Conservation (phyloP, 2,113 vertebrate species). For the Bostrychus sinensis region DNA sequence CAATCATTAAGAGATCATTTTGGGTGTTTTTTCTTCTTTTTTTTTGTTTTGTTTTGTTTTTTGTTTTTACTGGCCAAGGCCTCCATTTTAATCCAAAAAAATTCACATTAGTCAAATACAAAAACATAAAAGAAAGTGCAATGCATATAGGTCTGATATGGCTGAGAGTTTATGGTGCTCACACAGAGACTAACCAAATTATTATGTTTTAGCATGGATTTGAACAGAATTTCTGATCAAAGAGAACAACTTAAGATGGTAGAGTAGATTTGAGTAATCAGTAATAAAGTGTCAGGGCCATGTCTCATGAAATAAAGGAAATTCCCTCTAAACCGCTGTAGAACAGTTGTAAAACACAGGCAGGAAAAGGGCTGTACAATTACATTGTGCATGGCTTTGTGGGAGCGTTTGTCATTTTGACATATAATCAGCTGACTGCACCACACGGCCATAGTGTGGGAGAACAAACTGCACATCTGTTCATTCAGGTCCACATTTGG, state of each 20-base stretch:
- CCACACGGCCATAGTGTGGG: not conserved
- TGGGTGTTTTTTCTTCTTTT: too few relatives aligned
- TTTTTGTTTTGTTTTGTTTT: too few relatives aligned
- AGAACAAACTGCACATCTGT: conserved; percentile 34
- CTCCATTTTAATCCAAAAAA: too few relatives aligned
- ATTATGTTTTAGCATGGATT: not conserved
- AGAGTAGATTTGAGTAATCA: conserved; percentile 25
- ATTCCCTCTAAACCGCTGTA: conserved; percentile 24
- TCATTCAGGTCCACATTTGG: conserved; percentile 29
- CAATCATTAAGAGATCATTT: too few relatives aligned
- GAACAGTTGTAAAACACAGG: conserved; percentile 41
- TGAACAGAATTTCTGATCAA: conserved; percentile 7
- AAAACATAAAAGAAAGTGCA: too few relatives aligned
- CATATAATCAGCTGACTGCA: conserved; percentile 50
- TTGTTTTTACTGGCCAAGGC: too few relatives aligned
- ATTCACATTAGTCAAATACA: too few relatives aligned
- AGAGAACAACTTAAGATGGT: not conserved
- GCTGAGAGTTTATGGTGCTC: too few relatives aligned
- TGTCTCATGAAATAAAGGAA: conserved; percentile 32
- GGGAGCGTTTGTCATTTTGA: conserved; percentile 57
- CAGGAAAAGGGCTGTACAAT: conserved; percentile 32
- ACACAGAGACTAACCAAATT: too few relatives aligned
- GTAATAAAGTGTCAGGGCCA: conserved; percentile 12
- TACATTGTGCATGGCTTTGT: conserved; percentile 33
- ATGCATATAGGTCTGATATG: too few relatives aligned